Conservation (phyloP, 2,797 vertebrate genomes). For the Falco novaeseelandiae region DNA sequence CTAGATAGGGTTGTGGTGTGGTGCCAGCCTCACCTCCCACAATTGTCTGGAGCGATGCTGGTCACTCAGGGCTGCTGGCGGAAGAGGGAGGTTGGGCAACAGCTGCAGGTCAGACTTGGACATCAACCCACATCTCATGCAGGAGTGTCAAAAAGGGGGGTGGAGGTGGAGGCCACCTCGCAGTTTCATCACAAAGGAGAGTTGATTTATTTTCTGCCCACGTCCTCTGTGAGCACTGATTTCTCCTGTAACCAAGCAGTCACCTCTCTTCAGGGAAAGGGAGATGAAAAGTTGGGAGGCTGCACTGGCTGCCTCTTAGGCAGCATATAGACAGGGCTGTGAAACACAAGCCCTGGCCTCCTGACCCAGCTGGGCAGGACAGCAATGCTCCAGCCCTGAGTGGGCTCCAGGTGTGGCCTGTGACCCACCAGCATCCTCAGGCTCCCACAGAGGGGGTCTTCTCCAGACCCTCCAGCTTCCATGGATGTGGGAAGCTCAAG, state of each 20-base stretch:
- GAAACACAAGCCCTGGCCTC: background rate
- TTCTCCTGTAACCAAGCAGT: background rate
- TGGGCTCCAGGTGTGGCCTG: background rate
- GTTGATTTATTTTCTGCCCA: background rate
- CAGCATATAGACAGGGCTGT: background rate
- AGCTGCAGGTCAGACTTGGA: background rate
- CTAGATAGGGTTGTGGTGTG: background rate
- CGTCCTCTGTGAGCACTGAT: background rate
- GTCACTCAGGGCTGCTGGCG: background rate
- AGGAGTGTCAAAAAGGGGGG: background rate
- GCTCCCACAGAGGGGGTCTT: rapidly evolving
- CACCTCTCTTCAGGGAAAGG: background rate
- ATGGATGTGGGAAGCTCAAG: rapidly evolving
- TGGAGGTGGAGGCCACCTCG: background rate
- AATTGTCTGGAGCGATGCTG: rapidly evolving
- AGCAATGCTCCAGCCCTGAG: background rate
- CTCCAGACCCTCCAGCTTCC: background rate
- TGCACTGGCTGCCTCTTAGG: background rate
- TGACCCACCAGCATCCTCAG: background rate
- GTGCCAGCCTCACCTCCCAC: background rate
- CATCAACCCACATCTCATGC: background rate
- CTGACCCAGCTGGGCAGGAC: background rate
- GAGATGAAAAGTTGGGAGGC: background rate
- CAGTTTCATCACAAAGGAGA: background rate
- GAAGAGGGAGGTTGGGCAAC: background rate